Base-by-base conservation (phyloP, 2,797 vertebrate species). In the Neopelma chrysocephalum region DNA sequence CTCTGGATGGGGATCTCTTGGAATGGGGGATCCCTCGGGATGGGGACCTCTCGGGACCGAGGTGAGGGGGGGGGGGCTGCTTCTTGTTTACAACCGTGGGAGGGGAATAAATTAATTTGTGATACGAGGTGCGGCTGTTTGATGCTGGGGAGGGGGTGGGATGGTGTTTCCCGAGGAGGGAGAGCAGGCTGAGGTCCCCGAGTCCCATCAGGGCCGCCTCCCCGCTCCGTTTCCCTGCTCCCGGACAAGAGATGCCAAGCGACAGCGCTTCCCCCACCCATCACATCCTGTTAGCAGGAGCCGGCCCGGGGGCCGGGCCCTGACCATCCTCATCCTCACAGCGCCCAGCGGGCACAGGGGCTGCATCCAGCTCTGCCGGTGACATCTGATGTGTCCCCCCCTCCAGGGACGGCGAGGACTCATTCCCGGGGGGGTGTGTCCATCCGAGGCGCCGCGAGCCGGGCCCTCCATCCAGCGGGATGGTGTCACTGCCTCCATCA, bases 41-140 rank as follows among this genome's bases (percentile, higher is more conserved):
- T 40, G 51, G 70, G 75, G 56, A 36, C 12, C 80, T 32, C 77
- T 66, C 9, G 3, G 58, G 78, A 82, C 48, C 1, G 12, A 53
- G 29, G 29, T 40, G 8, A 7, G 65, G 38, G 27, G 11, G 34
- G n/a, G 34, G 69, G 73, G 42, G 68, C 34, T 70, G 82, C 87
- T 80, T 86, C 90, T 95, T 95, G 95, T 97, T 97, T 97, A 96
- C 96, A 97, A 11, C 9, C 9, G 3, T 16, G 38, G 50, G 10
- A 20, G 78, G 56, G 85, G 50, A 96, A 90, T 96, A 95, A 97
- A 81, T 66, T 26, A 45, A 90, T 96, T 96, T 97, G 94, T 96
- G 95, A 83, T 94, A 95, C 0, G 25, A 87, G 54, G 51, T 5
- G 62, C 5, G 4, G 47, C 43, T 70, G 36, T 53, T 66, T 25